Evolutionary conservation across 1,140 invertebrate genomes (phyloP).

Genomic region (Platyura marginata): DNA sequence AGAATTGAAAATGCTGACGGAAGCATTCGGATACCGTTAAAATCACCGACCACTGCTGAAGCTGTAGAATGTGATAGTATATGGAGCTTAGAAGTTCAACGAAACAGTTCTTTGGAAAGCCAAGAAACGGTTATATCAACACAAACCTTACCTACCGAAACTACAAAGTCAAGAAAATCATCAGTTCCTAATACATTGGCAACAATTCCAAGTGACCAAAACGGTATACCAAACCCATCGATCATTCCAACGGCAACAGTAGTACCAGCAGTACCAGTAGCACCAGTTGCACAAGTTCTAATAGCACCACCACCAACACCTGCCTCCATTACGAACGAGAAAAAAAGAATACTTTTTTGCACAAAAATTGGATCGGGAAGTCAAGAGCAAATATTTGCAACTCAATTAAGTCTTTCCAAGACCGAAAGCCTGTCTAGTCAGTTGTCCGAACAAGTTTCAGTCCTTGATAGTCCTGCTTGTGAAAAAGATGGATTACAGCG

Average conservation of each 20-base stretch:
- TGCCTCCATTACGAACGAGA: slow-evolving; percentile 8
- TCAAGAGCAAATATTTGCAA: slow-evolving; percentile 26
- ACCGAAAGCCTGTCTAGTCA: slow-evolving; percentile 27
- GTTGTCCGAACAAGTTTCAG: slow-evolving; percentile 22
- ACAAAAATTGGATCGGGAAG: slow-evolving; percentile 25
- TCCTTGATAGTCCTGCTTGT: slow-evolving; percentile 5
- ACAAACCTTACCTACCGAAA: neutral
- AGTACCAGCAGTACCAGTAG: slow-evolving; percentile 7
- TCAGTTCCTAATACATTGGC: neutral
- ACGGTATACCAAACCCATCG: neutral
- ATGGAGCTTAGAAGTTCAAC: slow-evolving; percentile 19
- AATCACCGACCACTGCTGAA: slow-evolving; percentile 9
- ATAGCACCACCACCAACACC: slow-evolving; percentile 8
- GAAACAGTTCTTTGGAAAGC: slow-evolving; percentile 18
- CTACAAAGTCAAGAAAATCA: neutral
- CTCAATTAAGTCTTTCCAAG: slow-evolving; percentile 27
- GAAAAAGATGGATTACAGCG: slow-evolving; percentile 9
- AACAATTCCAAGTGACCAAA: neutral
- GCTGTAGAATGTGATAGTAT: slow-evolving; percentile 10
- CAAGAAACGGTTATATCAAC: slow-evolving; percentile 13
- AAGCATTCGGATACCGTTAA: slow-evolving; percentile 13
- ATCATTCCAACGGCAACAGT: neutral
- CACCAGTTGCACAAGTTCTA: slow-evolving; percentile 6
- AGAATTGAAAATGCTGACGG: slow-evolving; percentile 17
- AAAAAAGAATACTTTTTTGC: slow-evolving; percentile 23